Base-by-base conservation (phyloP, 1,140 invertebrate genomes). In the Leptoteleia sp. region DNA sequence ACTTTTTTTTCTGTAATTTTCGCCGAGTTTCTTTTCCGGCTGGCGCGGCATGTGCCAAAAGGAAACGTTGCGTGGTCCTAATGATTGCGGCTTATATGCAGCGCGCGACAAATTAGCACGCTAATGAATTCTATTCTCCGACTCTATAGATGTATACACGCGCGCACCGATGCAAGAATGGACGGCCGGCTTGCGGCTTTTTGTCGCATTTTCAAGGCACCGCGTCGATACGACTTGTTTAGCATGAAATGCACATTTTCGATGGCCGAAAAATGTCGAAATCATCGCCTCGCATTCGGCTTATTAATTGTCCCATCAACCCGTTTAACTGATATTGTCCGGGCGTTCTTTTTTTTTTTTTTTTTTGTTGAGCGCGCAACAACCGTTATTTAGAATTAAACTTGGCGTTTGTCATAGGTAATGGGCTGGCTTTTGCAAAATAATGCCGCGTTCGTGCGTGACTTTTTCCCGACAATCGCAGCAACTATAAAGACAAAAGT, bases 121-220 rank as follows among this genome's bases (percentile, higher is more conserved):
- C 76, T 78, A 72, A 78, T 72, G 76, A 72, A 72, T 78, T 78
- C 76, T 78, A 78, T 78, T 78, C 67, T 77, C 42, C 38, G 54
- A 48, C 47, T 59, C 65, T 71, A 71, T 67, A 67, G 64, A 70
- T 31, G 42, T 45, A 35, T 27, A 64, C 59, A 59, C 43, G 72
- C 43, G 48, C 55, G 38, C 37, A 47, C 37, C 61, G 62, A 61
- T 62, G 43, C 67, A 42, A 55, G 64, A 68, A 64, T 13, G 64
- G 70, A 57, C 64, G 40, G 55, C 68, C 54, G 72, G 62, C 64
- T 64, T 47, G 1, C 54, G 55, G 45, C 61, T 68, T 72, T 72
- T 62, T 71, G 76, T 77, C 61, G 48, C 35, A 38, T 42, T 65
- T 71, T 61, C 52, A 61, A 77, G 11, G 17, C 9, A 35, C 15